Base-by-base conservation (phyloP, 1,140 invertebrate species). In the Ceratosolen fusciceps region DNA sequence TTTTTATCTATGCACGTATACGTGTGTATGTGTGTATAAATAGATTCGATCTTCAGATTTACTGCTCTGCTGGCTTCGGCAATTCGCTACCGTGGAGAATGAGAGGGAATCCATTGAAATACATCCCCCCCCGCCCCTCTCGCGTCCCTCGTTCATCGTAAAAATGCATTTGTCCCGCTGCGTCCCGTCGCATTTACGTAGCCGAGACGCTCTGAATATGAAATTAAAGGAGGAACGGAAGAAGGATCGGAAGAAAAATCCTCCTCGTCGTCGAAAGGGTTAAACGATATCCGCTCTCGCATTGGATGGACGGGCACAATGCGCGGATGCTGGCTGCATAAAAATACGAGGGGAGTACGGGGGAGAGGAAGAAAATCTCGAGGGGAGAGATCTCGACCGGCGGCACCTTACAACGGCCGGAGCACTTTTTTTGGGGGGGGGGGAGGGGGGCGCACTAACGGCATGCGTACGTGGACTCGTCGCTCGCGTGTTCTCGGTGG, bases 401-500 rank as follows among this genome's bases (percentile, higher is more conserved):
- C 82, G 12, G 72, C 56, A 62, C n/a, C 2, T 60, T 80, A 82
- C 82, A 84, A 85, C 82, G 84, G 82, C 74, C 81, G 80, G 19
- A 49, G 2, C 1, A 34, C 80, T 71, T 39, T 58, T 14, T n/a
- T n/a, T n/a, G n/a, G n/a, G n/a, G n/a, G n/a, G n/a, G n/a, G n/a
- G n/a, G n/a, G n/a, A n/a, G n/a, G n/a, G n/a, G 47, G 58, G 47
- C 12, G 49, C 8, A 26, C 10, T 31, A 34, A 71, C 37, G 19
- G 47, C 1, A 54, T 47, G 0, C 39, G 68, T 31, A 47, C 21
- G n/a, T 37, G 49, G 37, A 74, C 47, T 74, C 47, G 56, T 60
- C 29, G 16, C 24, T 74, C 39, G 26, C 43, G 26, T 52, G 24
- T 52, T 60, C 56, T 21, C 71, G 56, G 19, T 56, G 10, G 49